These are phyloP conservation scores for Sebastes jordani DNA, from an alignment of 2,797 vertebrate genomes.

Conservation along the genomic window DNA sequence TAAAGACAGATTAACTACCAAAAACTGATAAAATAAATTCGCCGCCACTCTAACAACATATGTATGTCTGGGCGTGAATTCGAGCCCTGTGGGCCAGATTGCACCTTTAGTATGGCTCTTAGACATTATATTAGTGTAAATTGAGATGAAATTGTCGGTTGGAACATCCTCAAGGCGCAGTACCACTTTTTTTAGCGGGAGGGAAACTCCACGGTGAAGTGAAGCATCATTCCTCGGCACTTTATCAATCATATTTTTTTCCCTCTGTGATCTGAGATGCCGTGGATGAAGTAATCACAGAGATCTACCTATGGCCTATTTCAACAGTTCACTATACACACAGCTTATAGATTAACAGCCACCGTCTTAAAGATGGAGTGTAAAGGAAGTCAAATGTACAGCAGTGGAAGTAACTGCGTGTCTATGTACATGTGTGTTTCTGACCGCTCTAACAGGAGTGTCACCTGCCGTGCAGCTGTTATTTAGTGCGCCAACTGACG, in stretches of 20 bases:
- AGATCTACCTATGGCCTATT: conserved; percentile 74
- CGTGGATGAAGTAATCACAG: conserved; percentile 64
- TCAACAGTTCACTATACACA: conserved; percentile 44
- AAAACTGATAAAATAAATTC: not conserved
- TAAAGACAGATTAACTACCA: not conserved
- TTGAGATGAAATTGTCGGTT: conserved; percentile 11
- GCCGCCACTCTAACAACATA: not conserved
- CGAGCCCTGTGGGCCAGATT: not conserved
- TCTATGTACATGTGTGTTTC: not conserved
- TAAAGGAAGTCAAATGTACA: conserved; percentile 26
- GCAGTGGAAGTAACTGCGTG: not conserved
- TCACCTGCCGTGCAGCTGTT: conserved; percentile 40
- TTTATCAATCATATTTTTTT: conserved; percentile 43
- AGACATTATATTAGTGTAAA: not conserved
- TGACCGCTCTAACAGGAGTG: conserved; percentile 5
- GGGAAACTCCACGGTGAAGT: conserved; percentile 14
- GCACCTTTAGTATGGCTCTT: not conserved
- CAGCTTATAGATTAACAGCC: conserved; percentile 46
- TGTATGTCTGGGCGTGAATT: not conserved
- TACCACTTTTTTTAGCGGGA: not conserved
- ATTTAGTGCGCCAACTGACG: conserved; percentile 23
- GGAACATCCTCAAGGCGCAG: conserved; percentile 11
- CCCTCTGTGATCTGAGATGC: conserved; percentile 48
- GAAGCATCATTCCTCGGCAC: conserved; percentile 40
- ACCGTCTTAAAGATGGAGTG: conserved; percentile 24